Base-by-base conservation (phyloP, 1,140 invertebrate species). In the Drosophila lacteicornis region DNA sequence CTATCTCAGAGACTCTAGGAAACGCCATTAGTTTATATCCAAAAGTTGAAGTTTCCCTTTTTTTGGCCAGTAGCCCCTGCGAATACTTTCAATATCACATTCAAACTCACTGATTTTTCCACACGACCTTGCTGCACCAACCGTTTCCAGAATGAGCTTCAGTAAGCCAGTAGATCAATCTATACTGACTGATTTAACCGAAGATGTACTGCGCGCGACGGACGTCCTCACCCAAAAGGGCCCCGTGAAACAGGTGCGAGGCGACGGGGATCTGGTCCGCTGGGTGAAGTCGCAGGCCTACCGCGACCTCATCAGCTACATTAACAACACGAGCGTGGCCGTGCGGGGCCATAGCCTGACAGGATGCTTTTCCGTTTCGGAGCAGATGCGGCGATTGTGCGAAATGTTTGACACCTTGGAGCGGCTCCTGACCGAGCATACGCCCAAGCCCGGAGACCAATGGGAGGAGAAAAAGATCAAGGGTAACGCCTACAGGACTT, bases 281-380 rank as follows among this genome's bases (percentile, higher is more conserved):
- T 86, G 83, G 83, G 77, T 66, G 0, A 60, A 68, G 5, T 87
- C 83, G 2, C 47, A 42, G 0, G 83, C 83, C n/a, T 87, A 82
- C 46, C 45, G 62, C 9, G 71, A 86, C 19, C 27, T 76, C n/a
- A 66, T 87, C 3, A 30, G 46, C 0, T 86, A 83, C 17, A 83
- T 87, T 13, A 87, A 55, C 47, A 82, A 87, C 8, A 87, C 83
- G 1, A 80, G 83, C 53, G 47, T 62, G 65, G 71, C 71, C 15
- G 47, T 87, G 5, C 83, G 74, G 63, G 83, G 82, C 0, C 38
- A 62, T 7, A 56, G 50, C 0, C 6, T 67, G 22, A 42, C 17
- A 1, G 1, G 27, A 17, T 0, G 17, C 12, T 87, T 47, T 38
- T 8, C 25, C 0, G 19, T 77, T 0, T 56, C 71, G 0, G n/a